Percentiles rank a stretch among this genome's conserved stretches.
phyloP scores from a whole-genome alignment of 1,140 invertebrate species.

The Saccostrea cuccullata region DNA sequence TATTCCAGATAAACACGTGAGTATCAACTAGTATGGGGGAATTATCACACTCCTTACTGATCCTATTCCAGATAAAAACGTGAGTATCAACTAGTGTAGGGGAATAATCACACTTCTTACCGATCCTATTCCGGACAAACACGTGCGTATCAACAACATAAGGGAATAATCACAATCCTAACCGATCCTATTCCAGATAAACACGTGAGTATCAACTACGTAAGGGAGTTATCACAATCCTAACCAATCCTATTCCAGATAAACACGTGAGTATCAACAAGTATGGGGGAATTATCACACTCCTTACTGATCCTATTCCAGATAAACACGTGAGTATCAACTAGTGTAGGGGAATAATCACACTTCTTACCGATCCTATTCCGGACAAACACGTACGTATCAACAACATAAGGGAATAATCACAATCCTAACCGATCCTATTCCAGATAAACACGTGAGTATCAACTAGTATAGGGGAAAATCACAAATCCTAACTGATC shows the following conservation, averaged over 20 bases:
- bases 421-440: constrained; percentile 69
- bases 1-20: constrained; percentile 66
- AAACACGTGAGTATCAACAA: constrained; percentile 69
- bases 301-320: background rate
- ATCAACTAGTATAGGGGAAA: background rate
- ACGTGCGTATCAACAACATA: no score
- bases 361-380: constrained; percentile 59
- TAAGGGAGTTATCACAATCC: background rate
- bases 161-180: background rate
- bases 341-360: constrained; percentile 63
- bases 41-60: background rate
- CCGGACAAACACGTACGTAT: no score
- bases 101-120: constrained; percentile 72
- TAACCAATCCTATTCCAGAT: no score
- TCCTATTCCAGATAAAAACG: no score
- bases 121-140: background rate
- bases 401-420: constrained; percentile 54
- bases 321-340: no score
- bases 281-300: background rate
- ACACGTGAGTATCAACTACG: constrained; percentile 68
- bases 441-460: constrained; percentile 72
- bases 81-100: no score
- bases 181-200: constrained; percentile 21
- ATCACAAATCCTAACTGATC: constrained; percentile 51
- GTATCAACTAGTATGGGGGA: constrained; percentile 27